Evolutionary conservation across 2,888 invertebrate genomes (phyloP), one percentile per base, ranked within the genome.

Genomic region (Isotomurus palustris): DNA sequence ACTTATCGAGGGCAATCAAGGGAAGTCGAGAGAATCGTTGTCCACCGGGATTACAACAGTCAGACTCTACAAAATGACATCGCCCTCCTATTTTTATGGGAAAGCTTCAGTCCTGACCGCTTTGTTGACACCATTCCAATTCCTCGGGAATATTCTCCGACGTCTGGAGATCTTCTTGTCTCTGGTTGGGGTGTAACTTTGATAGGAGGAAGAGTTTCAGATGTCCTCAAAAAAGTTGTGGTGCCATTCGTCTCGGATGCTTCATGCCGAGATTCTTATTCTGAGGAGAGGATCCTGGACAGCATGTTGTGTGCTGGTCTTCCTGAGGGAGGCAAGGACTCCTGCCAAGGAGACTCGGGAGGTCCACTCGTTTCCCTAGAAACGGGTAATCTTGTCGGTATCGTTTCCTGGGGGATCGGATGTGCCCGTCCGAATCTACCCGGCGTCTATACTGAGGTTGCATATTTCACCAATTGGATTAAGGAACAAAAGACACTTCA

Each of bases 181-280:
- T 56, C 61, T 8, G 71, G 71, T 43, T 71, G 71, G 71, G 71
- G 71, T 35, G 60, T 59, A 12, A 55, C 55, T 14, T 38, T 51
- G 25, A 56, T 35, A 35, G 53, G 48, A 14, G 60, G 58, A 38
- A 10, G 3, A 5, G 21, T 35, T 17, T 45, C 62, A 2, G 22
- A 40, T 8, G 48, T 59, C 8, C 41, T 69, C 22, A 53, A 60
- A 22, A 55, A 62, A 28, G 68, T 69, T 25, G 56, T 57, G 12
- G 50, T 69, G 2, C 64, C 62, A 29, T 61, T 68, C 21, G 41
- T 67, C n/a, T 41, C 36, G 50, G 52, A 56, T 24, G 43, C 29
- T 1, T 28, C 53, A 10, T 71, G 71, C 45, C 49, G 60, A 28
- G 41, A 43, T 21, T 57, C 63, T 3, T 69, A 68, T 45, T 29